These are phyloP conservation scores for Limnothrissa miodon DNA, from an alignment of 2,113 vertebrate species.

Conservation along the genomic window DNA sequence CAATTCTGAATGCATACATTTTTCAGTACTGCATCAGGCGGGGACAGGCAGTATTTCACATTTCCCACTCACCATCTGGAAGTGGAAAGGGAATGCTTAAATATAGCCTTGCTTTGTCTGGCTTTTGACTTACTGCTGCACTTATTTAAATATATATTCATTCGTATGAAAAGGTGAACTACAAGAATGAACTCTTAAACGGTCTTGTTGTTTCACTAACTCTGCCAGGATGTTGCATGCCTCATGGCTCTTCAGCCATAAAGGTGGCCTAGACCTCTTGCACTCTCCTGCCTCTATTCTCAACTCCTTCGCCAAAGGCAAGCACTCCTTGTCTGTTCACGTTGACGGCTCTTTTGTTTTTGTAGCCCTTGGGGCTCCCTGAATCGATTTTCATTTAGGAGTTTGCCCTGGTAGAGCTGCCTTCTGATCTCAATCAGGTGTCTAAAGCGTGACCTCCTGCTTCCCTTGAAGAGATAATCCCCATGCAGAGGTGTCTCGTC, in stretches of 20 bases:
- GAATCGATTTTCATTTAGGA: constrained; percentile 54
- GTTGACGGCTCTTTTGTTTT: constrained; percentile 28
- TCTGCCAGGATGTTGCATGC: neutral
- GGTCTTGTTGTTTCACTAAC: neutral
- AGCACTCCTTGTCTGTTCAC: constrained; percentile 10
- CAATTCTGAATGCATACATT: constrained; percentile 1
- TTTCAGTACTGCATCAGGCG: constrained; percentile 24
- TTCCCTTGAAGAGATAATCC: constrained; percentile 50
- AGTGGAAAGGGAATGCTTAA: constrained; percentile 1
- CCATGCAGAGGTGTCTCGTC: constrained; percentile 54
- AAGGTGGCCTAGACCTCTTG: neutral
- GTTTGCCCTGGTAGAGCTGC: constrained; percentile 21
- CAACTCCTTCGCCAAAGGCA: neutral
- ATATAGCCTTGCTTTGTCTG: constrained; percentile 21
- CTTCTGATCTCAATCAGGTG: constrained; percentile 45
- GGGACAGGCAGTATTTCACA: neutral
- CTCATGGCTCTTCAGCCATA: neutral
- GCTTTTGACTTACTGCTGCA: constrained; percentile 14
- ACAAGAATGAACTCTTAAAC: neutral
- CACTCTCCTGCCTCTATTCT: neutral
- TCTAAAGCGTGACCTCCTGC: constrained; percentile 27
- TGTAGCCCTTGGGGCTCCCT: constrained; percentile 38
- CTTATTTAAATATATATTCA: neutral
- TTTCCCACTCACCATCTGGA: constrained; percentile 20
- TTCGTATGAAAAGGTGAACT: neutral